Base-by-base conservation (phyloP, 2,888 invertebrate genomes). In the Hydropsyche betteni region DNA sequence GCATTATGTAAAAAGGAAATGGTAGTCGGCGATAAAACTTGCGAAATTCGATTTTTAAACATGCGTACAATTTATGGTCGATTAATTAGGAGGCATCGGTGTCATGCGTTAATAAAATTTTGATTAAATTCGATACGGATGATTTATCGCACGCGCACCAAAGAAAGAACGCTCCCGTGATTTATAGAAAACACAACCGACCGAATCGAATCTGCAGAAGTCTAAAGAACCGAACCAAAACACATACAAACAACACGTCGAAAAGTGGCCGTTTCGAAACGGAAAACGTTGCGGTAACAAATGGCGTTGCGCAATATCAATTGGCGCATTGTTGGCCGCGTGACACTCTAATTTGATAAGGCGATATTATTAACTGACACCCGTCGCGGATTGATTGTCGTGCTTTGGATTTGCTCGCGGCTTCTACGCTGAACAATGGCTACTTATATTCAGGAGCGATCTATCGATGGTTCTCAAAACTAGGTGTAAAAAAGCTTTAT, bases 301-400 rank as follows among this genome's bases (percentile, higher is more conserved):
- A 24, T 24, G 24, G 24, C 24, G 44, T 58, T 38, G 34, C 34
- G 38, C 33, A 68, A 68, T 68, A 68, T 38, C 38, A 68, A 68
- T 68, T 34, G 68, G 12, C 34, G 68, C 68, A 38, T 34, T 68
- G 68, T 68, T 72, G 58, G 44, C 10, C 58, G 36, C 58, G 72
- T 72, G 72, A 72, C 72, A 72, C 33, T 44, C 72, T 55, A 72
- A 72, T 72, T 61, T 36, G 72, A 72, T 61, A 61, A 55, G 61
- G 72, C 58, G 33, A 70, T 70, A 52, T 16, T 70, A 53, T 70
- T 70, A 34, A 70, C 52, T 33, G 70, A 72, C 72, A 72, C 72
- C 61, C 72, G 72, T 58, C 72, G 36, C 36, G 55, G 69, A 75
- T 75, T 75, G 75, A 75, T 75, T 75, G 69, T 75, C 53, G 75